A percentile compares a stretch with the other conserved stretches of the same genome.
Conservation (phyloP, 1,140 invertebrate species). For the Temnothorax longispinosus region DNA sequence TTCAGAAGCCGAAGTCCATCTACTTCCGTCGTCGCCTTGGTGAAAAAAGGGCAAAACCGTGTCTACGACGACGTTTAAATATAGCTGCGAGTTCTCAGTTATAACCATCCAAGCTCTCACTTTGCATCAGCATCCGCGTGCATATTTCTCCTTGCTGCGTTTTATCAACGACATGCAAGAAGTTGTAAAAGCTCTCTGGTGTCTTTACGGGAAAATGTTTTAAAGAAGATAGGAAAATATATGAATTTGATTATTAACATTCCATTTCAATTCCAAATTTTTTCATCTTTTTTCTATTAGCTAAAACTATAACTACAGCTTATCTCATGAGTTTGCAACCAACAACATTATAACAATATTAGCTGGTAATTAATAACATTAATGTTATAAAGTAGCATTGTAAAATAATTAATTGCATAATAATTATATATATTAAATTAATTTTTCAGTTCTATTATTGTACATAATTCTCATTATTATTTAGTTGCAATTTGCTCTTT, state of each 20-base stretch:
- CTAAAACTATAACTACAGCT: background rate
- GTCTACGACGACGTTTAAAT: conserved; percentile 78
- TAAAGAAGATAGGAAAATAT: background rate
- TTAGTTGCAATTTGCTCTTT: background rate
- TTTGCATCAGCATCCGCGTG: conserved; percentile 59
- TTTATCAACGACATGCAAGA: conserved; percentile 38
- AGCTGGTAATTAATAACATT: background rate
- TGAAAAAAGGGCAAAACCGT: conserved; percentile 62
- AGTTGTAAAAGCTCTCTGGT: background rate
- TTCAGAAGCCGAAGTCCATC: conserved; percentile 36
- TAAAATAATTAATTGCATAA: background rate
- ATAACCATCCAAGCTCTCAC: conserved; percentile 58
- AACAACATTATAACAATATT: background rate
- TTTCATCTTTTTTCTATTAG: background rate
- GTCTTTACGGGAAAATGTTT: background rate
- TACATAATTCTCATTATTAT: no score
- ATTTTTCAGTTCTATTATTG: background rate
- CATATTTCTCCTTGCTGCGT: conserved; percentile 51
- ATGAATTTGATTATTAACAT: background rate
- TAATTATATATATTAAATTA: background rate
- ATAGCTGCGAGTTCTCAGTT: conserved; percentile 74
- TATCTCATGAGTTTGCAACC: background rate
- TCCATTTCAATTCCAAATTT: background rate
- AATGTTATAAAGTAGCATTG: background rate
- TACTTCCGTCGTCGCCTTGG: conserved; percentile 30